Percentiles rank a stretch among this genome's conserved stretches.
Conservation (phyloP, 2,113 vertebrate species). For the Cinclus cinclus region DNA sequence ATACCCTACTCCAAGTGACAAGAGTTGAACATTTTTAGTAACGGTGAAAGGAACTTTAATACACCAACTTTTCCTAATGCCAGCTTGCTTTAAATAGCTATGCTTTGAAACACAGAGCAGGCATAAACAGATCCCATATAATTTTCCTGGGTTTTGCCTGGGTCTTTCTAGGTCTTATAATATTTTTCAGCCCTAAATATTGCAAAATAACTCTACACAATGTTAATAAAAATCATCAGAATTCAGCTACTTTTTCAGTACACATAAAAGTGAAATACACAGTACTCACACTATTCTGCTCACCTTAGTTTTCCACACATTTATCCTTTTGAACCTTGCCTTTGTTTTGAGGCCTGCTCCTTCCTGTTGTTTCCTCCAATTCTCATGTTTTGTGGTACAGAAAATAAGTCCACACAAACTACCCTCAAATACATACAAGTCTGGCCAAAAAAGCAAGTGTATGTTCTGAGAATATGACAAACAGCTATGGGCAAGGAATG, state of each 20-base stretch:
- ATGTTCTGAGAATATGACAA: background rate
- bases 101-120: background rate
- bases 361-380: background rate
- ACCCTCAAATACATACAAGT: background rate
- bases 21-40: background rate
- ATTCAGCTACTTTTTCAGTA: background rate
- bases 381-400: accelerated
- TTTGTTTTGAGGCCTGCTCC: background rate
- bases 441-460: background rate
- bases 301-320: background rate
- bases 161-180: background rate
- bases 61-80: background rate
- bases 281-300: background rate
- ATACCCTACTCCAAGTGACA: background rate
- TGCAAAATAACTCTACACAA: background rate
- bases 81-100: background rate
- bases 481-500: background rate
- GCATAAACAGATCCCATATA: background rate
- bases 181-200: background rate
- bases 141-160: background rate
- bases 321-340: background rate
- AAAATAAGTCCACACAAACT: background rate
- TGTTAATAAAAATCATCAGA: background rate
- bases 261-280: background rate
- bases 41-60: background rate